These are phyloP conservation scores for Mythimna loreyi DNA, from an alignment of 2,888 invertebrate species.

Conservation along the genomic window DNA sequence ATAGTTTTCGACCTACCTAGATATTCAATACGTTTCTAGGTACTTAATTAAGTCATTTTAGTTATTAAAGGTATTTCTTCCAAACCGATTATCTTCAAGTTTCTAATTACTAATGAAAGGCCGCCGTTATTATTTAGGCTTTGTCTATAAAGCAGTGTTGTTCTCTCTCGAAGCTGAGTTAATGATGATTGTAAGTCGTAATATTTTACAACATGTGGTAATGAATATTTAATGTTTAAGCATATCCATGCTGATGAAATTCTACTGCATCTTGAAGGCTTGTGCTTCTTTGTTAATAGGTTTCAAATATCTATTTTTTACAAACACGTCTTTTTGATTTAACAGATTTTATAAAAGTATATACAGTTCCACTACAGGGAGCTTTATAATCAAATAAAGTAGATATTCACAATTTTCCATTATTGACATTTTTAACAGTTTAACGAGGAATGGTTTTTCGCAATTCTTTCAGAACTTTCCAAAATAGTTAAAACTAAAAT, in stretches of 20 bases:
- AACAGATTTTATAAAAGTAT: neutral
- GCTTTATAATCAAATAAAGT: too few species aligned
- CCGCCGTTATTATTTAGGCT: constrained; percentile 42
- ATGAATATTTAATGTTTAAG: constrained; percentile 47
- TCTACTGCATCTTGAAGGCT: constrained; percentile 4
- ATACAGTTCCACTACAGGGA: too few species aligned
- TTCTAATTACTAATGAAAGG: constrained; percentile 34
- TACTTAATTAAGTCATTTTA: neutral
- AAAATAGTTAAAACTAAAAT: neutral
- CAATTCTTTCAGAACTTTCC: neutral
- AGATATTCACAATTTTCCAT: too few species aligned
- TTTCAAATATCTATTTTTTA: neutral
- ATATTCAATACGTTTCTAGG: neutral
- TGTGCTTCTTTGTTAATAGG: neutral
- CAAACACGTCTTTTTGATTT: neutral
- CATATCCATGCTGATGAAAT: constrained; percentile 35
- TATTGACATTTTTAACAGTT: too few species aligned
- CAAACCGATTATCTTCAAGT: constrained; percentile 22
- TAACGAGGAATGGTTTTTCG: too few species aligned
- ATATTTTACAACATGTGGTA: constrained; percentile 50
- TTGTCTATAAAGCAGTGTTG: constrained; percentile 30
- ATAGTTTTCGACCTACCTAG: neutral
- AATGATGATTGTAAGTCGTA: constrained; percentile 57
- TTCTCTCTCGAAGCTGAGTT: constrained; percentile 39
- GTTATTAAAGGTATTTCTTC: constrained; percentile 9